A percentile compares a stretch with the other conserved stretches of the same genome.
Evolutionary conservation across 2,113 vertebrate genomes (phyloP).

Genomic region (Sylvietta virens): DNA sequence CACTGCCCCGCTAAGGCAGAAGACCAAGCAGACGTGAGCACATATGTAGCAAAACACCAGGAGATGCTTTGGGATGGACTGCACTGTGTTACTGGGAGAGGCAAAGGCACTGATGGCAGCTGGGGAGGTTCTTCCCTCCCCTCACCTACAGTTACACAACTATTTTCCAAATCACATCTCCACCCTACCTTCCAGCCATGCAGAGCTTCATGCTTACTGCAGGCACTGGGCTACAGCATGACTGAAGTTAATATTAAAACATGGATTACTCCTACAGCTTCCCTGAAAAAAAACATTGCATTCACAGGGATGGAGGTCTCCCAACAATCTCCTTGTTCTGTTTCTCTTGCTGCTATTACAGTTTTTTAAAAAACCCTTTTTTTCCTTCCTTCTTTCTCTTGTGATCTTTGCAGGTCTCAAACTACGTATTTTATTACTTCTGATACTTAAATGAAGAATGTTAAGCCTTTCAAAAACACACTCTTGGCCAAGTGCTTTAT

Average conservation of each 20-base stretch:
- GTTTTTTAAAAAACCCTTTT: neutral
- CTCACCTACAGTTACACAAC: neutral
- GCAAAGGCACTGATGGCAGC: accelerated
- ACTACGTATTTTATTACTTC: neutral
- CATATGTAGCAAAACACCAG: neutral
- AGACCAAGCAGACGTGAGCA: neutral
- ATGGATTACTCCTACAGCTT: neutral
- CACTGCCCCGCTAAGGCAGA: neutral
- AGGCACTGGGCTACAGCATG: neutral
- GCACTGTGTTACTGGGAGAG: neutral
- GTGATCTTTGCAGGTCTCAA: neutral
- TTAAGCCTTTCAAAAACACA: neutral
- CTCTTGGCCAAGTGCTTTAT: neutral
- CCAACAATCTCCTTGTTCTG: neutral
- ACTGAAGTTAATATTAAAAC: neutral
- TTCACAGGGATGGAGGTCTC: neutral
- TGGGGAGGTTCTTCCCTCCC: neutral
- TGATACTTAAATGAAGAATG: neutral
- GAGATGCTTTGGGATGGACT: neutral
- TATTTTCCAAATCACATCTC: neutral
- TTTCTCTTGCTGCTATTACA: neutral
- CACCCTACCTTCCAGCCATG: neutral
- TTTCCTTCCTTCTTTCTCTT: neutral
- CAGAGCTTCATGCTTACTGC: neutral
- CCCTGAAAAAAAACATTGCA: neutral